Conservation (phyloP, 2,888 invertebrate genomes). For the Dermolepida albohirtum region DNA sequence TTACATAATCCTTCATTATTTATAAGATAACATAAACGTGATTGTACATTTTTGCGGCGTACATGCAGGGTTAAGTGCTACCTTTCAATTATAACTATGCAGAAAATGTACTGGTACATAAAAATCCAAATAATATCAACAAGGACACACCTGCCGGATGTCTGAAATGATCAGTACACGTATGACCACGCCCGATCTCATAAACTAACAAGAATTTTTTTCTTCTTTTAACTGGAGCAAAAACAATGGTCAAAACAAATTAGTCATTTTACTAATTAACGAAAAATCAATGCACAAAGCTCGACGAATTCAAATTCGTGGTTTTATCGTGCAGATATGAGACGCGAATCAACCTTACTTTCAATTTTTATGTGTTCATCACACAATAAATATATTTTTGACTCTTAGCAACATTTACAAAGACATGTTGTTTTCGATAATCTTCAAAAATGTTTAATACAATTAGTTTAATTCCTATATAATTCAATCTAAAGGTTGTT, state of each 20-base stretch:
- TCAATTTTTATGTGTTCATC: no score
- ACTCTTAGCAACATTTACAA: no score
- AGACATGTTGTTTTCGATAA: no score
- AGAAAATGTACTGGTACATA: constrained; percentile 23
- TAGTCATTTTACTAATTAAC: constrained; percentile 26
- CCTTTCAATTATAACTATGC: constrained; percentile 20
- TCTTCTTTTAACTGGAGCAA: constrained; percentile 12
- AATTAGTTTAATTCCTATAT: no score
- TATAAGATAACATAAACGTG: not conserved
- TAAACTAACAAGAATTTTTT: constrained; percentile 25
- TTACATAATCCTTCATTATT: no score
- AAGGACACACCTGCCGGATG: constrained; percentile 37
- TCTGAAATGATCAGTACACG: constrained; percentile 26
- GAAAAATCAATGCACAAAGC: no score
- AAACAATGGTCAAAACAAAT: constrained; percentile 25
- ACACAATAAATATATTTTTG: no score
- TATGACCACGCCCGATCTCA: constrained; percentile 26
- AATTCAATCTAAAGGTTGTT: no score
- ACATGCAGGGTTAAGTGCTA: constrained; percentile 9
- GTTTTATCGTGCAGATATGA: no score
- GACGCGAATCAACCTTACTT: no score
- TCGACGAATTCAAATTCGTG: no score
- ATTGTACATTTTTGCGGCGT: not conserved
- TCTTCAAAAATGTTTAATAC: no score
- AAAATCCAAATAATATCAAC: constrained; percentile 34